These are phyloP conservation scores for Achatina immaculata DNA, from an alignment of 1,140 invertebrate genomes.

Conservation along the genomic window DNA sequence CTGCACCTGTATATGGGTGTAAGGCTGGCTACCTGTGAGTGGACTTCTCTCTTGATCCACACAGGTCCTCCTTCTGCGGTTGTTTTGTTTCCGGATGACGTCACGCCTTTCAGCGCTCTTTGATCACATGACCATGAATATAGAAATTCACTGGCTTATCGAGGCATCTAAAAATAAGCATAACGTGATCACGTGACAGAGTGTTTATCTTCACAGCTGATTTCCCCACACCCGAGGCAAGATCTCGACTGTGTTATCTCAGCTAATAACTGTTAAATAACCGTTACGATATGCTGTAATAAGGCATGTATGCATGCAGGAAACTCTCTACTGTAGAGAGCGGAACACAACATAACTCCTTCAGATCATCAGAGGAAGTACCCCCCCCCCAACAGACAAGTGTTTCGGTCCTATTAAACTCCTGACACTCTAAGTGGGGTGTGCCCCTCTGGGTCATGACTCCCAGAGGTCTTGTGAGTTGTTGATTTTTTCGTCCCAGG, in stretches of 20 bases:
- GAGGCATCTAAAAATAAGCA: neutral
- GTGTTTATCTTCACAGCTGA: conserved; percentile 25
- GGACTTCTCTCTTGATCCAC: neutral
- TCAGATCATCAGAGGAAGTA: no score
- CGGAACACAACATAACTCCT: no score
- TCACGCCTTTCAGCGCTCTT: neutral
- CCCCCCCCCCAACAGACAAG: no score
- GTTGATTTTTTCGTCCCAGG: no score
- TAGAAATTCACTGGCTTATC: neutral
- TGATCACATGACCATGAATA: neutral
- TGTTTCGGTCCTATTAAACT: no score
- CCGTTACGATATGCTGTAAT: neutral
- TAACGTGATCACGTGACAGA: neutral
- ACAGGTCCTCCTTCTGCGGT: neutral
- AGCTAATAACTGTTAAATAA: neutral
- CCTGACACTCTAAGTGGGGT: no score
- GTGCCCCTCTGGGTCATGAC: no score
- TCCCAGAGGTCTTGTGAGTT: no score
- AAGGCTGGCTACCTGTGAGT: neutral
- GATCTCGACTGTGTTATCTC: neutral
- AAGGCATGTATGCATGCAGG: neutral
- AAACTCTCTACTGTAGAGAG: no score
- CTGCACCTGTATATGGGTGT: neutral
- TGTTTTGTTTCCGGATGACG: conserved; percentile 23
- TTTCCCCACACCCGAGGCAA: neutral